phyloP scores from a whole-genome alignment of 2,888 invertebrate species.

The Empis stercorea region DNA sequence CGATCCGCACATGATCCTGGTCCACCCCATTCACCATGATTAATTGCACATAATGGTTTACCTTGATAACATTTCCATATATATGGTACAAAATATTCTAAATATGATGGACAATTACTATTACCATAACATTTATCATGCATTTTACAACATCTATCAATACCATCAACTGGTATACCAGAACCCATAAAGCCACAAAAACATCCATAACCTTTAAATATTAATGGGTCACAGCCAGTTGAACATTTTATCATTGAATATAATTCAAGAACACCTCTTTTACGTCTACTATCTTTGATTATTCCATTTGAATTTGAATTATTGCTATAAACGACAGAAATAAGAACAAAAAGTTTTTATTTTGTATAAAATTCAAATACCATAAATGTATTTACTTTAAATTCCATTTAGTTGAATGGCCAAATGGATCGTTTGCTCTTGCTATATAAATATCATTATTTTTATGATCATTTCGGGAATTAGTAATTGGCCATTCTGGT shows the following conservation, averaged over 20 bases:
- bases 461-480: constrained; percentile 8
- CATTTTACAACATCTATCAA: constrained; percentile 66
- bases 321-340: constrained; percentile 8
- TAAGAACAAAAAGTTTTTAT: background rate
- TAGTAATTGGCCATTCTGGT: constrained; percentile 13
- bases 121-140: constrained; percentile 78
- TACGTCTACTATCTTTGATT: constrained; percentile 40
- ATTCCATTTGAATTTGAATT: background rate
- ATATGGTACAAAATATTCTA: constrained; percentile 78
- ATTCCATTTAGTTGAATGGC: constrained; percentile 32
- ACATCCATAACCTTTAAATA: constrained; percentile 79
- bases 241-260: constrained; percentile 80
- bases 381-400: constrained; percentile 16
- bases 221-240: constrained; percentile 70
- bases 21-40: constrained; percentile 45
- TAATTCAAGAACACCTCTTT: constrained; percentile 63
- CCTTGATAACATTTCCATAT: constrained; percentile 74
- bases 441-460: constrained; percentile 27
- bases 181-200: constrained; percentile 80
- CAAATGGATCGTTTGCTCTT: constrained; percentile 33
- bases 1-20: constrained; percentile 58
- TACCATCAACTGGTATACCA: constrained; percentile 65
- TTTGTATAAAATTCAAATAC: background rate
- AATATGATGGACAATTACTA: constrained; percentile 63
- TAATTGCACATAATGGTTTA: constrained; percentile 54